Evolutionary conservation across 2,888 invertebrate genomes (phyloP), one percentile per base, ranked within the genome.

Genomic region (Cheilosia impressa): DNA sequence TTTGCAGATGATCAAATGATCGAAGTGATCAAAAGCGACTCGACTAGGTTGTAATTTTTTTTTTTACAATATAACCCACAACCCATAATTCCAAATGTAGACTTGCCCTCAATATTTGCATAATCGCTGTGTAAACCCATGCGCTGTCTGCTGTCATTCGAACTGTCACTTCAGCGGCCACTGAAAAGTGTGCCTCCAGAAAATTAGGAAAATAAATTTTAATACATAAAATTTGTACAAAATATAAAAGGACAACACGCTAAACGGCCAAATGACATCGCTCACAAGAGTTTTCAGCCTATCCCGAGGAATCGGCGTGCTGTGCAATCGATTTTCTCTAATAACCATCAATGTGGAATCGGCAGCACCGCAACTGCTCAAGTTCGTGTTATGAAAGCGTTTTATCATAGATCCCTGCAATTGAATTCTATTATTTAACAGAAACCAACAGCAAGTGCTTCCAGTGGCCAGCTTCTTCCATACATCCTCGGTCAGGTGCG

Each of bases 401-500:
- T 80, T n/a, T 31, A 4, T 5, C 4, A 9, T 38, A 38, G 41
- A 41, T 13, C 17, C 24, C 6, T 15, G 13, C 19, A 17, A 38
- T 4, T 47, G 17, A 52, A 15, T 24, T 45, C 10, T 50, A 17
- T 1, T 10, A 15, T 2, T 7, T 7, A 31, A 31, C 31, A 84
- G 69, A 38, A 63, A 17, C 34, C 13, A 22, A 41, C 10, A 13
- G 15, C 79, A 57, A 43, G 19, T 76, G 4, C 24, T 76, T 1
- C 81, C 81, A 6, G 2, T n/a, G 0, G 2, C 22, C 4, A 77
- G 68, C 34, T 72, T 41, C 7, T 72, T 85, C 9, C 85, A 85
- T 17, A 85, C 81, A 13, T 77, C 76, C 1, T 62, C 72, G 0
- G n/a, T 22, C 0, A 53, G 53, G 52, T 88, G 91, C 85, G 94